A percentile compares a stretch with the other conserved stretches of the same genome.
These are phyloP conservation scores for Drosophila ercepeae DNA, from an alignment of 1,140 invertebrate genomes.

Conservation along the genomic window DNA sequence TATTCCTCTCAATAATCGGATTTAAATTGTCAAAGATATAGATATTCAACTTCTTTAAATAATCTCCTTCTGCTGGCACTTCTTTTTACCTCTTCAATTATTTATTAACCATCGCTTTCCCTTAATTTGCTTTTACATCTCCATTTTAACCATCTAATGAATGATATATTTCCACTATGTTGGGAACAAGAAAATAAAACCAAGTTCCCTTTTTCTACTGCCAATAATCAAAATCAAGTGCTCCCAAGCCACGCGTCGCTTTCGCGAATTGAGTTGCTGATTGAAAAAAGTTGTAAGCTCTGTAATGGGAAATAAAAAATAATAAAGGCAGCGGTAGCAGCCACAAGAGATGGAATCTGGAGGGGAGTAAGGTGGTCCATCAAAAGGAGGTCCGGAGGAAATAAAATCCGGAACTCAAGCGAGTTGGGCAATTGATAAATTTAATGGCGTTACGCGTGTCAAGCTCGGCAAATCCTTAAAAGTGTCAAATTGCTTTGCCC, in stretches of 20 bases:
- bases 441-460: slow-evolving; percentile 83
- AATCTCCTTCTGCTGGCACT: neutral
- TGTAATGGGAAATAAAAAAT: slow-evolving; percentile 61
- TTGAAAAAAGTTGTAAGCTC: slow-evolving; percentile 83
- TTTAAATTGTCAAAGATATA: no score
- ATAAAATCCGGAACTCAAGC: slow-evolving; percentile 7
- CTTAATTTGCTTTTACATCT: slow-evolving; percentile 12
- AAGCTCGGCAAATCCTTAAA: slow-evolving; percentile 70
- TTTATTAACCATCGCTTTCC: neutral
- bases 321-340: slow-evolving; percentile 37
- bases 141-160: slow-evolving; percentile 51
- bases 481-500: slow-evolving; percentile 66
- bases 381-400: neutral
- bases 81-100: neutral
- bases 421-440: slow-evolving; percentile 81
- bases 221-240: slow-evolving; percentile 75
- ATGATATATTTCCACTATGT: slow-evolving; percentile 72
- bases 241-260: slow-evolving; percentile 62
- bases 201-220: slow-evolving; percentile 13
- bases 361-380: slow-evolving; percentile 1
- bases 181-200: slow-evolving; percentile 37
- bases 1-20: no score
- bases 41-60: no score
- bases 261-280: slow-evolving; percentile 57
- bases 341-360: slow-evolving; percentile 26